Evolutionary conservation across 2,888 invertebrate genomes (phyloP).

Genomic region (Apomyelois bistriatella): DNA sequence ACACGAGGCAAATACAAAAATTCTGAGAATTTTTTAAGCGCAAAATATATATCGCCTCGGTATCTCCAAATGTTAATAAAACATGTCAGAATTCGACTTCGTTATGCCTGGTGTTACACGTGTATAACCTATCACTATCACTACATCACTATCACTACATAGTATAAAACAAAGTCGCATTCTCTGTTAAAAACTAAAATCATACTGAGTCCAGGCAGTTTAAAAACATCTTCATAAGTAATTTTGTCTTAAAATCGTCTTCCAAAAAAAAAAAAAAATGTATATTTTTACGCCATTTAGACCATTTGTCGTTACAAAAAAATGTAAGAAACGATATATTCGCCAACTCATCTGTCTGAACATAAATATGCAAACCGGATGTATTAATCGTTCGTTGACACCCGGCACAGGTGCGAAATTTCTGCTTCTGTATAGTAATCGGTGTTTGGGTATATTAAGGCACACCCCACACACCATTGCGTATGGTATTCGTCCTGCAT

Average conservation of each 20-base stretch:
- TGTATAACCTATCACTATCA: no score
- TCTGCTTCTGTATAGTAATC: slow-evolving; percentile 31
- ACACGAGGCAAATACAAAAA: slow-evolving; percentile 18
- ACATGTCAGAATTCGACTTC: background rate
- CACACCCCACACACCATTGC: no score
- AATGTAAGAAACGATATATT: slow-evolving; percentile 18
- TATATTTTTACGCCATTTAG: no score
- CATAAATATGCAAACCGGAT: slow-evolving; percentile 44
- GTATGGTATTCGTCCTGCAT: no score
- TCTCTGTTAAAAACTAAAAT: no score
- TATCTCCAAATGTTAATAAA: slow-evolving; percentile 19
- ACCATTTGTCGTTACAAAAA: no score
- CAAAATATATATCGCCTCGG: slow-evolving; percentile 23
- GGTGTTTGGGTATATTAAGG: background rate
- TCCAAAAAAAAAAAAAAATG: no score
- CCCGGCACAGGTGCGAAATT: slow-evolving; percentile 40
- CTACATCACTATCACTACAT: no score
- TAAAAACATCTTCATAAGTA: no score
- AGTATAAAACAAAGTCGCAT: no score
- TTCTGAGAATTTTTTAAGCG: slow-evolving; percentile 21
- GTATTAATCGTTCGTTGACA: slow-evolving; percentile 51
- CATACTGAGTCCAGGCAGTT: no score
- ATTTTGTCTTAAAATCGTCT: no score
- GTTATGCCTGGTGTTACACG: background rate
- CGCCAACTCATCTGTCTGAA: slow-evolving; percentile 30